phyloP scores from a whole-genome alignment of 2,113 vertebrate species.

The Salvelinus alpinus region DNA sequence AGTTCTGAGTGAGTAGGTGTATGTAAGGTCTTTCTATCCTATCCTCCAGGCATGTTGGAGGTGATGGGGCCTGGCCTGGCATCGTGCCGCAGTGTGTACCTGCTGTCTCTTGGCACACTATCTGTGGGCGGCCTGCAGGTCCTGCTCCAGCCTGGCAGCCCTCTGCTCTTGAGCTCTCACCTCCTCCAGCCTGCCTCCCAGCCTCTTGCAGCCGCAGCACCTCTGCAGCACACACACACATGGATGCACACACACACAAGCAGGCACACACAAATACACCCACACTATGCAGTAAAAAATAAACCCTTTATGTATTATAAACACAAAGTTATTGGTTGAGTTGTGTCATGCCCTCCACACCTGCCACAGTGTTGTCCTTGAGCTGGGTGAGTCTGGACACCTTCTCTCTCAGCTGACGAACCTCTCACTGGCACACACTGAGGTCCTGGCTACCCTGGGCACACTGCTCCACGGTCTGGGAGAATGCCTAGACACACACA shows the following conservation, averaged over 20 bases:
- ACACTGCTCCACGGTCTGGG: slow-evolving; percentile 56
- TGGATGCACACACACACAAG: not conserved
- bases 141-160: slow-evolving; percentile 57
- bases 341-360: slow-evolving; percentile 41
- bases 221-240: slow-evolving; percentile 46
- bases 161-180: slow-evolving; percentile 43
- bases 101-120: slow-evolving; percentile 59
- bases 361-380: slow-evolving; percentile 62
- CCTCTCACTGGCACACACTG: slow-evolving; percentile 59
- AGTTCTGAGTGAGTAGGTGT: not conserved
- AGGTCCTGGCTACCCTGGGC: slow-evolving; percentile 62
- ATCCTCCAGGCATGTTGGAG: not conserved
- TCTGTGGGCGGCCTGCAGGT: slow-evolving; percentile 60
- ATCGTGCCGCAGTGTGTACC: slow-evolving; percentile 41
- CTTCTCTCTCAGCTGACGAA: slow-evolving; percentile 64
- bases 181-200: slow-evolving; percentile 62
- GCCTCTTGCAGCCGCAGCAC: slow-evolving; percentile 64
- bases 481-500: slow-evolving; percentile 60
- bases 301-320: too few relatives aligned
- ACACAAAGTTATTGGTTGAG: not conserved
- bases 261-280: slow-evolving; percentile 14
- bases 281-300: not conserved
- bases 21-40: slow-evolving; percentile 7
- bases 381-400: slow-evolving; percentile 53
- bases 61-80: not conserved